A percentile compares a stretch with the other conserved stretches of the same genome.
These are phyloP conservation scores for Clarias platycephalus DNA, from an alignment of 2,797 vertebrate genomes.

Conservation along the genomic window DNA sequence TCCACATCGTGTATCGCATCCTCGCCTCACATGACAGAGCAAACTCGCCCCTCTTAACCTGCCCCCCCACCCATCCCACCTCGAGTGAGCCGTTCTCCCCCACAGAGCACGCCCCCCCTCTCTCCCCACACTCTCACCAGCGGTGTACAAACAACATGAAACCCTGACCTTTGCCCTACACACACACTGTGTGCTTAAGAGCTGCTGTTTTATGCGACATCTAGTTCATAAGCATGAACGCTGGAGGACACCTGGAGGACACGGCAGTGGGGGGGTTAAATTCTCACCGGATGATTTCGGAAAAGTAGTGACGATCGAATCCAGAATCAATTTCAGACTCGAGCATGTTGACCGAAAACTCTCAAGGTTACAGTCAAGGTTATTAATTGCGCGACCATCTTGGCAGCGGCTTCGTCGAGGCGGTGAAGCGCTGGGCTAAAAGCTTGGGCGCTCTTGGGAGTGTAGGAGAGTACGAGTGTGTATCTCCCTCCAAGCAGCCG, in stretches of 20 bases:
- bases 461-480: constrained; percentile 57
- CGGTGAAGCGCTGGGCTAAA: constrained; percentile 38
- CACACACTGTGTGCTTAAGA: constrained; percentile 9
- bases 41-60: neutral
- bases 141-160: constrained; percentile 18
- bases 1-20: neutral
- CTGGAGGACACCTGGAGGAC: neutral
- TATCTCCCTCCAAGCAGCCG: constrained; percentile 60
- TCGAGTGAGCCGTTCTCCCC: constrained; percentile 16
- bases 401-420: neutral
- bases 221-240: constrained; percentile 1
- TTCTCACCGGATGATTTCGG: constrained; percentile 1
- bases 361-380: constrained; percentile 36
- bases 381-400: constrained; percentile 12
- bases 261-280: neutral
- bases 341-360: constrained; percentile 1
- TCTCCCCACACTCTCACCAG: constrained; percentile 7
- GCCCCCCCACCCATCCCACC: neutral
- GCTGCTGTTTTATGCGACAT: constrained; percentile 1
- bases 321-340: constrained; percentile 20
- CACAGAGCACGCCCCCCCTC: neutral
- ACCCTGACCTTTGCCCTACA: constrained; percentile 35
- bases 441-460: constrained; percentile 35
- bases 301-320: neutral
- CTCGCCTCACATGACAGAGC: neutral